Base-by-base conservation (phyloP, 2,888 invertebrate genomes). In the Alentia gelatinosa region DNA sequence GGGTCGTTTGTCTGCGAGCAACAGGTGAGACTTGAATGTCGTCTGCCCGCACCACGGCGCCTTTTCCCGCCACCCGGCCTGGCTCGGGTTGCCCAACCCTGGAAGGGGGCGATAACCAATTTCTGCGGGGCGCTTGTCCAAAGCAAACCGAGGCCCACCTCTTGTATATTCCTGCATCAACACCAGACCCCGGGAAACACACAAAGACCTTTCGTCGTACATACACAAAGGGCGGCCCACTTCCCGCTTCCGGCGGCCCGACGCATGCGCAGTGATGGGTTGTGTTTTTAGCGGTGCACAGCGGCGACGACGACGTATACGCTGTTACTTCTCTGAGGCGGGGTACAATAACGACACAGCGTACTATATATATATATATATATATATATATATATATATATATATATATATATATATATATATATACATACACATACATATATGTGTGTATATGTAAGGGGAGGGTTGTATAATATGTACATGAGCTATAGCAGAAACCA, bases 1-100 rank as follows among this genome's bases (percentile, higher is more conserved):
- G 37, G 0, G 12, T 3, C 37, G 79, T 23, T 26, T 79, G 79
- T 79, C 39, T 35, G 79, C 79, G 37, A 79, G 79, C 79, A 79
- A 79, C 79, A 79, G 79, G 79, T 79, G 79, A 35, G 19, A 35
- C 35, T 9, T 37, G 79, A n/a, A 39, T 74, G 39, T 79, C 79
- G 79, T 79, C 79, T 79, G 79, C 79, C n/a, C 63, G 63, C n/a
- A 15, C n/a, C 9, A 15, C 9, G 63, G 23, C n/a, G 63, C 47
- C 47, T 12, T 47, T 47, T 74, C 26, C 74, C 74, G 4, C 33
- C 56, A 12, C 56, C 56, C 56, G 56, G 56, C 56, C 23, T 30
- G 26, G 68, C n/a, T 68, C 68, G 33, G 68, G 68, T 68, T 26
- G 12, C 68, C 23, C 56, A 30, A 30, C 30, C 68, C 30, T 68